A percentile compares a stretch with the other conserved stretches of the same genome.
Evolutionary conservation across 2,888 invertebrate genomes (phyloP).

Genomic region (Clepsis dumicolana): DNA sequence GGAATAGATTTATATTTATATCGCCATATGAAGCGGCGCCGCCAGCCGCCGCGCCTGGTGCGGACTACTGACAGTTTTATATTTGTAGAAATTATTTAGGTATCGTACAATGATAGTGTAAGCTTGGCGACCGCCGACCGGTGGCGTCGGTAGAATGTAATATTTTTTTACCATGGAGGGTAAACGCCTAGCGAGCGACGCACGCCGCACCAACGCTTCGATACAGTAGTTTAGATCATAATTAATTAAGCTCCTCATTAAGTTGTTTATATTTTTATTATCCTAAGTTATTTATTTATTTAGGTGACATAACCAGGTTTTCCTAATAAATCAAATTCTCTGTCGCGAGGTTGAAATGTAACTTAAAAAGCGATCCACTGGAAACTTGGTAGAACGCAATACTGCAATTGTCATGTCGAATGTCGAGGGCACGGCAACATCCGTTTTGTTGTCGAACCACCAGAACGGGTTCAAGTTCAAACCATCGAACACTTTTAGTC

Average conservation of each 20-base stretch:
- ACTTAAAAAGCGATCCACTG: no score
- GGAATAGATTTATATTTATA: constrained; percentile 44
- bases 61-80: constrained; percentile 56
- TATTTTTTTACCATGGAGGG: constrained; percentile 13
- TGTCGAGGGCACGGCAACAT: no score
- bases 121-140: not conserved
- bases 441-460: no score
- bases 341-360: not conserved
- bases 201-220: not conserved
- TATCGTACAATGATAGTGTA: constrained; percentile 62
- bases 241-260: constrained; percentile 12
- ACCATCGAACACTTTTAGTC: no score
- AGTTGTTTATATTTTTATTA: constrained; percentile 36
- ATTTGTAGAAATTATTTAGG: constrained; percentile 60
- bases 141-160: constrained; percentile 4
- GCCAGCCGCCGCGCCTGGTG: not conserved
- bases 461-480: no score
- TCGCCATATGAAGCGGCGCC: constrained; percentile 14
- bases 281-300: constrained; percentile 55
- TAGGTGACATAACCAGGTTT: constrained; percentile 46
- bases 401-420: no score
- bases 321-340: constrained; percentile 13
- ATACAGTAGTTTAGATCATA: not conserved
- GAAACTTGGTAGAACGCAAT: no score
- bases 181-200: not conserved